Percentiles rank a stretch among this genome's conserved stretches.
These are phyloP conservation scores for Leuciscus waleckii DNA, from an alignment of 2,797 vertebrate genomes.

Conservation along the genomic window DNA sequence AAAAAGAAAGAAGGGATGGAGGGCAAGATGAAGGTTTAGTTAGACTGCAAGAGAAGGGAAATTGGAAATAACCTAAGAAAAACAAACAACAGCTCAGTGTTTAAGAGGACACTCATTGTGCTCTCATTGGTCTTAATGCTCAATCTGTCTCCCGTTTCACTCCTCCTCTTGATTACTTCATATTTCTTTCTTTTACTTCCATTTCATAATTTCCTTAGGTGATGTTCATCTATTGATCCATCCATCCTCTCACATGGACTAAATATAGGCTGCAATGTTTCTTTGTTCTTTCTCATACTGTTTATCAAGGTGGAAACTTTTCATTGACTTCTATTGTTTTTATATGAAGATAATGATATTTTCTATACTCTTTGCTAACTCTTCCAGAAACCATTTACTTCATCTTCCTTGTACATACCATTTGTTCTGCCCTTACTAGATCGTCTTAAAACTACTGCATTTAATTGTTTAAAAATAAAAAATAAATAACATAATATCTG, in stretches of 20 bases:
- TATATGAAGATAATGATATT: neutral
- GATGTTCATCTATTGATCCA: neutral
- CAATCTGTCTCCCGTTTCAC: neutral
- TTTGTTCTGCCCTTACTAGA: neutral
- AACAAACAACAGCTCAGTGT: neutral
- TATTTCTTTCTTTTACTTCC: slow-evolving; percentile 1
- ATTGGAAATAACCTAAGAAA: neutral
- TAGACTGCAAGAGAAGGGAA: neutral
- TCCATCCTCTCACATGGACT: neutral
- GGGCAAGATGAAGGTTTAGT: neutral
- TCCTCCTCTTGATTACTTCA: neutral
- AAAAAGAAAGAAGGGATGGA: neutral
- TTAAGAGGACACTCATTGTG: slow-evolving; percentile 5
- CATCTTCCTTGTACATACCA: neutral
- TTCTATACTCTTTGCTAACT: neutral
- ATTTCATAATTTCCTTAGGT: slow-evolving; percentile 7
- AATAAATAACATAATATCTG: neutral
- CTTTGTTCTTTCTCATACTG: neutral
- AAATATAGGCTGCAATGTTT: slow-evolving; percentile 1
- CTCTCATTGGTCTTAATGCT: neutral
- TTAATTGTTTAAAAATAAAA: neutral
- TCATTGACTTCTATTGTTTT: neutral
- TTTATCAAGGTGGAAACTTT: neutral
- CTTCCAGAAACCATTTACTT: neutral
- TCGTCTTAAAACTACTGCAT: neutral